These are phyloP conservation scores for Epizoanthus stellaris DNA, from an alignment of 92 coral and sea anemone species.

Conservation along the genomic window DNA sequence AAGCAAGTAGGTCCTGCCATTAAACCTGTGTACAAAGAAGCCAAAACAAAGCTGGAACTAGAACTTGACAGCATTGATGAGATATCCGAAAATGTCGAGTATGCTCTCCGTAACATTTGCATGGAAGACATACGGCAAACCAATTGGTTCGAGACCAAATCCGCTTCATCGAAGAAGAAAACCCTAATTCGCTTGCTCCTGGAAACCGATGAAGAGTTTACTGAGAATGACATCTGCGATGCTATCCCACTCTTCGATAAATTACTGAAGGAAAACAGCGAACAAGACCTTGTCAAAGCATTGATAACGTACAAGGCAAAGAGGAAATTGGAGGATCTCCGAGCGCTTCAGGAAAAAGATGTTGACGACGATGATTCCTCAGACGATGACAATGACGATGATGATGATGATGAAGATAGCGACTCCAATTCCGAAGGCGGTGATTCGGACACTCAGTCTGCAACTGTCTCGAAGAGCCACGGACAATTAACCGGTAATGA, in stretches of 20 bases:
- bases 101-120: constrained; percentile 89
- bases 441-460: constrained; percentile 31
- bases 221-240: constrained; percentile 95
- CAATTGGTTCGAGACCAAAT: constrained; percentile 80
- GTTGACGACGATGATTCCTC: constrained; percentile 31
- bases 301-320: constrained; percentile 71
- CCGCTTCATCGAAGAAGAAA: constrained; percentile 75
- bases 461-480: constrained; percentile 1
- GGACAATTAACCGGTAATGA: neutral
- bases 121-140: constrained; percentile 89
- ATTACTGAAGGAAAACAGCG: constrained; percentile 62
- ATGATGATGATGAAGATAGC: constrained; percentile 44
- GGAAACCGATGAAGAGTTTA: constrained; percentile 86
- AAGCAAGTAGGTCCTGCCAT: constrained; percentile 97
- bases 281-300: constrained; percentile 71
- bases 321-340: constrained; percentile 61
- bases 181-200: constrained; percentile 77
- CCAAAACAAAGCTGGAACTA: constrained; percentile 79
- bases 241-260: constrained; percentile 93
- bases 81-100: constrained; percentile 81
- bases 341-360: constrained; percentile 39
- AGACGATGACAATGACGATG: constrained; percentile 41
- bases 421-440: constrained; percentile 55
- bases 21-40: constrained; percentile 87
- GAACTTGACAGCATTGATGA: constrained; percentile 82